A percentile compares a stretch with the other conserved stretches of the same genome.
Evolutionary conservation across 92 coral and sea anemone genomes (phyloP).

Genomic region (Heliopora coerulea): DNA sequence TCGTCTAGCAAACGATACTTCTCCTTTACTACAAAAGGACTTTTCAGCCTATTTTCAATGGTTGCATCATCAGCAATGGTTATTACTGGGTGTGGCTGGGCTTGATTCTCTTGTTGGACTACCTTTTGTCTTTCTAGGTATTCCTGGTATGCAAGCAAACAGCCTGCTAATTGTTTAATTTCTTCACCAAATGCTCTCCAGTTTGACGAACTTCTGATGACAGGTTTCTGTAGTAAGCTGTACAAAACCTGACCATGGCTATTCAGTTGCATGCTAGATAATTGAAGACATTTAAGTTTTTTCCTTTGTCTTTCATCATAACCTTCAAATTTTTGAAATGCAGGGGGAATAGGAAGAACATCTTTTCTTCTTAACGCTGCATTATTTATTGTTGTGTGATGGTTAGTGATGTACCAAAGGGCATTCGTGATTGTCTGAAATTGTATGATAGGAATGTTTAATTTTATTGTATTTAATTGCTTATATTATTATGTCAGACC

Average conservation of each 20-base stretch:
- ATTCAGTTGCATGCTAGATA: slow-evolving; percentile 26
- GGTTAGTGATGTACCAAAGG: slow-evolving; percentile 55
- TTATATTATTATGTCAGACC: too few species aligned
- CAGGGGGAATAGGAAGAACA: slow-evolving; percentile 37
- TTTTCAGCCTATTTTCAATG: slow-evolving; percentile 33
- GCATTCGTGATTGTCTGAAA: too few species aligned
- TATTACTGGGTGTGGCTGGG: slow-evolving; percentile 39
- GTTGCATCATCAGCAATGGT: slow-evolving; percentile 24
- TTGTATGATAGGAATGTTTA: too few species aligned
- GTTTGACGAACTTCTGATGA: slow-evolving; percentile 26
- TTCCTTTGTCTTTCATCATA: slow-evolving; percentile 40
- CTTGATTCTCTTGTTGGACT: slow-evolving; percentile 13
- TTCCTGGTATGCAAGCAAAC: slow-evolving; percentile 23
- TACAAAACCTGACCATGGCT: slow-evolving; percentile 41
- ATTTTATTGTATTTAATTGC: too few species aligned
- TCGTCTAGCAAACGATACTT: slow-evolving; percentile 6
- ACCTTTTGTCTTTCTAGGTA: slow-evolving; percentile 32
- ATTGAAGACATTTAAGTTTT: slow-evolving; percentile 26
- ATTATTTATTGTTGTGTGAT: slow-evolving; percentile 36
- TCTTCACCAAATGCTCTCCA: slow-evolving; percentile 25
- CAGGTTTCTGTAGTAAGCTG: slow-evolving; percentile 27
- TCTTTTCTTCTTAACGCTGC: slow-evolving; percentile 40
- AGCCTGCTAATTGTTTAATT: slow-evolving; percentile 43
- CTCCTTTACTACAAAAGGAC: not conserved
- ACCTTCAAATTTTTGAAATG: slow-evolving; percentile 29